Base-by-base conservation (phyloP, 2,113 vertebrate genomes). In the Lates calcarifer region DNA sequence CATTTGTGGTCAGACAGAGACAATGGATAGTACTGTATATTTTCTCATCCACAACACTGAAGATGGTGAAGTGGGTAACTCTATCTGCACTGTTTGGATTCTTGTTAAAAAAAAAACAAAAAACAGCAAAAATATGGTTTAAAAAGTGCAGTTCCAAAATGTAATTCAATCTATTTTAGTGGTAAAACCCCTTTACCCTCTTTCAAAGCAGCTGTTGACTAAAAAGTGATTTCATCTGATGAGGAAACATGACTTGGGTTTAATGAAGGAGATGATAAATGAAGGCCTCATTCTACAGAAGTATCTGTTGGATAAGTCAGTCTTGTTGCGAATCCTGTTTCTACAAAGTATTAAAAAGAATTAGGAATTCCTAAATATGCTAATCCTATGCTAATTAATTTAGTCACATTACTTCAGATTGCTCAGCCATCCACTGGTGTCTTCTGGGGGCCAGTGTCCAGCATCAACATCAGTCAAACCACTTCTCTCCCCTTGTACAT, bases 21-120 rank as follows among this genome's bases (percentile, higher is more conserved):
- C 89, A 90, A 89, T 82, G 75, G 74, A 39, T 26, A 13, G 61
- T 82, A n/a, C n/a, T n/a, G n/a, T n/a, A 57, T 83, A 35, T 20
- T 49, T 69, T 77, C 69, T 64, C 71, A 75, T 56, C 62, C 67
- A 53, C 35, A 83, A 63, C 26, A 55, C 17, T 64, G 35, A 56
- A 18, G 31, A 55, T 29, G 58, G 72, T 51, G 28, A 69, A 81
- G 60, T 55, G 45, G 13, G 78, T 69, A 90, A 88, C 86, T 84
- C 71, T 61, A 80, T 83, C 74, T 71, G 39, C 33, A 55, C 60
- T 78, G 31, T 60, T 67, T 29, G 62, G 77, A 47, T 17, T 77
- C 29, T 43, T 62, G 10, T 45, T 51, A 49, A 74, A 85, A 79
- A 61, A 41, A 88, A 45, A 45, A 0, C 3, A n/a, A 9, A 51